These are phyloP conservation scores for Rhopalosiphum nymphaeae DNA, from an alignment of 2,888 invertebrate species.

Conservation along the genomic window DNA sequence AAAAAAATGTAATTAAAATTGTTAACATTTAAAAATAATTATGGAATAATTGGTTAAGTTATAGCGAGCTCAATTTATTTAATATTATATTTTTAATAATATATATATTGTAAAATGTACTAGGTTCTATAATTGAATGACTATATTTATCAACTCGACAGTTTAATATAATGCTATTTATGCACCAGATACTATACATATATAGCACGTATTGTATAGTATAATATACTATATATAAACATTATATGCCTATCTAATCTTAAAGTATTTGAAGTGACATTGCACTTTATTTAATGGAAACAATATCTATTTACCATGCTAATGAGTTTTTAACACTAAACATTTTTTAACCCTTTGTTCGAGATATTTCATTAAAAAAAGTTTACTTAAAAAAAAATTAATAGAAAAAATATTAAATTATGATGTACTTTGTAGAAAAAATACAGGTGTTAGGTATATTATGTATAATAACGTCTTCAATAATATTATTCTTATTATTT, in stretches of 20 bases:
- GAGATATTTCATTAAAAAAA: conserved; percentile 37
- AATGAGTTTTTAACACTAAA: conserved; percentile 48
- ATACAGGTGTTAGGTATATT: neutral
- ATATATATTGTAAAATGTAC: neutral
- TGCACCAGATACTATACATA: neutral
- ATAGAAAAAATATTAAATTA: conserved; percentile 40
- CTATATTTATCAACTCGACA: neutral
- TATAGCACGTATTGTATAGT: neutral
- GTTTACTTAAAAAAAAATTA: conserved; percentile 13
- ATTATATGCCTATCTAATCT: neutral
- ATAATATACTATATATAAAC: neutral
- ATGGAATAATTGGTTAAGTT: neutral
- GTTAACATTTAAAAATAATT: neutral
- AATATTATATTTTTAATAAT: neutral
- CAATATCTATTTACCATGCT: conserved; percentile 48
- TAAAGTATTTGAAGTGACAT: conserved; percentile 29
- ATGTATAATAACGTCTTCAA: neutral
- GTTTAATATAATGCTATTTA: neutral
- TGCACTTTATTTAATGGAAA: conserved; percentile 53
- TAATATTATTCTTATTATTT: neutral
- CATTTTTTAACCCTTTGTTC: conserved; percentile 28
- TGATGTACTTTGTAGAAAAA: neutral
- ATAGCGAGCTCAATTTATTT: neutral
- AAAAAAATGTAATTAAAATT: neutral
- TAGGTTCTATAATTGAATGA: neutral